A percentile compares a stretch with the other conserved stretches of the same genome.
These are phyloP conservation scores for Hesperophylax magnus DNA, from an alignment of 1,140 invertebrate genomes.

Conservation along the genomic window DNA sequence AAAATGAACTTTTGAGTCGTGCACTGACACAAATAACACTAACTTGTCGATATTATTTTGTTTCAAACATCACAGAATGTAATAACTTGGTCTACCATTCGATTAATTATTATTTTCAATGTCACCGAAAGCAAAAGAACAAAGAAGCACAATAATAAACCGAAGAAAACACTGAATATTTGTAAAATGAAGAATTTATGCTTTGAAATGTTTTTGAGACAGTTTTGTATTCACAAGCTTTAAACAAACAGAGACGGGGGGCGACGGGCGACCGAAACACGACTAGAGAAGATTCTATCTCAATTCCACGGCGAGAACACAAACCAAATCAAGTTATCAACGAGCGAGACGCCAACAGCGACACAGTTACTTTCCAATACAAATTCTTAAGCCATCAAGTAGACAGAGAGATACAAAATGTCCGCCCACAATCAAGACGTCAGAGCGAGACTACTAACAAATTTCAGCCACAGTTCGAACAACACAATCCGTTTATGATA, in stretches of 20 bases:
- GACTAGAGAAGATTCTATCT: conserved; percentile 42
- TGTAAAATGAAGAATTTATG: neutral
- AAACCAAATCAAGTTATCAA: conserved; percentile 50
- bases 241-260: conserved; percentile 36
- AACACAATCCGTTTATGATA: neutral
- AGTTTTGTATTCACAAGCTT: conserved; percentile 10
- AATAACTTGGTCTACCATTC: neutral
- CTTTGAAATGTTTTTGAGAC: neutral
- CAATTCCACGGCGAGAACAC: conserved; percentile 32
- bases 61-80: neutral
- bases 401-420: conserved; percentile 23
- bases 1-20: neutral
- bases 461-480: neutral
- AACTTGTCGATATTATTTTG: conserved; percentile 6
- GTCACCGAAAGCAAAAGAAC: conserved; percentile 19
- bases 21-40: conserved; percentile 16
- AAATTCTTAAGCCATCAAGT: neutral
- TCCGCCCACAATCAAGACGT: neutral
- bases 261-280: conserved; percentile 32
- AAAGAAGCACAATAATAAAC: neutral
- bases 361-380: conserved; percentile 26
- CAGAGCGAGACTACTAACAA: neutral
- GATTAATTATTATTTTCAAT: neutral
- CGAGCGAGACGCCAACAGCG: conserved; percentile 42
- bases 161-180: neutral